A percentile compares a stretch with the other conserved stretches of the same genome.
Evolutionary conservation across 2,113 vertebrate species (phyloP).

Genomic region (Dermatemys mawii): DNA sequence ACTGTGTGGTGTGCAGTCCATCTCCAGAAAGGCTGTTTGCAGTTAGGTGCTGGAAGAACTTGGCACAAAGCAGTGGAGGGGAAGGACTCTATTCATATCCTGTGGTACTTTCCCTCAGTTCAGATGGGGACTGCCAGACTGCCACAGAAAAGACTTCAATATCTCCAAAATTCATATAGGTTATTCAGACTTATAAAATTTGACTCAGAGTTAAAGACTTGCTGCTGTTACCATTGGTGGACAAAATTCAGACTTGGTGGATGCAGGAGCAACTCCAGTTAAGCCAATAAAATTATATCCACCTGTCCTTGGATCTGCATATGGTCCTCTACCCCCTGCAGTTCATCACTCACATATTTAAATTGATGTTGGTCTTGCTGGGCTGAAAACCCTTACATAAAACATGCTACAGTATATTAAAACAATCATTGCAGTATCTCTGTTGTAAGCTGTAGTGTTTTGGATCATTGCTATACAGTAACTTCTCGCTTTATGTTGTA

Average conservation of each 20-base stretch:
- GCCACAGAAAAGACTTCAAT: background rate
- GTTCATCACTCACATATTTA: background rate
- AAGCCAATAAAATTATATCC: background rate
- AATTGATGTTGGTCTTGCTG: background rate
- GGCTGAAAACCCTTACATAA: background rate
- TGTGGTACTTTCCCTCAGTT: background rate
- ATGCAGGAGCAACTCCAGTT: background rate
- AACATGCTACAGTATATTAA: background rate
- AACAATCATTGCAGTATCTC: background rate
- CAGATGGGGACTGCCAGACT: background rate
- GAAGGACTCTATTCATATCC: background rate
- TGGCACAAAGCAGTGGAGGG: background rate
- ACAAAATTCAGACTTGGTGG: background rate
- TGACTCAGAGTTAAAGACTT: background rate
- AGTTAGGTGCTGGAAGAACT: fast-evolving
- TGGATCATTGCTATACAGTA: background rate
- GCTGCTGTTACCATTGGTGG: background rate
- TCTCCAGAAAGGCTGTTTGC: background rate
- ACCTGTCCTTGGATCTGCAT: background rate
- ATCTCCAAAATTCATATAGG: background rate
- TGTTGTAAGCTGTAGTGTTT: background rate
- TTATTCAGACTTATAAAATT: background rate
- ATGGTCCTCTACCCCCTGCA: background rate
- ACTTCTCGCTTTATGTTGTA: too few species aligned
- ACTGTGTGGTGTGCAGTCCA: background rate